Base-by-base conservation (phyloP, 2,113 vertebrate species). In the Limnothrissa miodon region DNA sequence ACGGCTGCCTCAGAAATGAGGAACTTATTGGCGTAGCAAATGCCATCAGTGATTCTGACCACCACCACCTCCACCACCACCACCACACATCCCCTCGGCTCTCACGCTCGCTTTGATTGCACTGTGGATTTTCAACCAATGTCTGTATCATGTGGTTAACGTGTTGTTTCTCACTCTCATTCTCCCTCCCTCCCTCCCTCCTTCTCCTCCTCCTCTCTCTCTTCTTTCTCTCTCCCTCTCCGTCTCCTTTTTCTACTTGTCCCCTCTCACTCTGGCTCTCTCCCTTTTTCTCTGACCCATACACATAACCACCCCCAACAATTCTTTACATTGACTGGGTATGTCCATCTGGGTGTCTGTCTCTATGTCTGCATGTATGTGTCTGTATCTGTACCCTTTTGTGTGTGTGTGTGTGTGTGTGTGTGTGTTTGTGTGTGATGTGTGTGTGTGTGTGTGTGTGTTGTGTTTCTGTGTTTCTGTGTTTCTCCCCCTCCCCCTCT, bases 261-360 rank as follows among this genome's bases (percentile, higher is more conserved):
- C 25, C n/a, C 21, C 39, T 39, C 74, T 79, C 39, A 9, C 21
- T 83, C 36, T 13, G 15, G 17, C 66, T 84, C 46, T 83, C 81
- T 85, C 84, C 83, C 62, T 70, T 36, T 74, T 36, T 39, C 66
- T 66, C 87, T 84, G 78, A 86, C 51, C 80, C 59, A 83, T 51
- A 39, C 79, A 81, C 81, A 85, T 70, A 85, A 80, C 39, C 80
- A 89, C 87, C 84, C 87, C 84, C 83, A 82, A 51, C 85, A 88
- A 86, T 86, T 80, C 79, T 82, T 88, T 82, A 83, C 87, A 86
- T 88, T 88, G 78, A 86, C 85, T 86, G 85, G 87, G 85, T 88
- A 88, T 86, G 87, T 88, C 82, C 85, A 85, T 87, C 51, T 56
- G 51, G 19, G 51, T 56, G 51, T 56, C 51, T 56, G 51, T 23